A percentile compares a stretch with the other conserved stretches of the same genome.
Conservation (phyloP, 2,113 vertebrate species). For the Epinephelus lanceolatus region DNA sequence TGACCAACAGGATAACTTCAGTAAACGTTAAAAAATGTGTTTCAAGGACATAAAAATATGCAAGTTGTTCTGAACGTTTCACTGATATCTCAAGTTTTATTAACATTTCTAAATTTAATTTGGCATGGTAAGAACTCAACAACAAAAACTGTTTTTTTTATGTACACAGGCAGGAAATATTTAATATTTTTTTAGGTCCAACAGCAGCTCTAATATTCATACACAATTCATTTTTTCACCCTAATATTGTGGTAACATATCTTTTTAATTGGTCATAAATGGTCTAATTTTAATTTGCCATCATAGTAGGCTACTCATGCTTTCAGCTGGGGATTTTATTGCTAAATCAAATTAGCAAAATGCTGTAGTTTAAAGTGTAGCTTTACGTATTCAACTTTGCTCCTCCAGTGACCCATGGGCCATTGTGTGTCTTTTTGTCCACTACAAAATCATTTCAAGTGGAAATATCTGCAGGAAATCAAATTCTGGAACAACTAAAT, state of each 20-base stretch:
- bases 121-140: background rate
- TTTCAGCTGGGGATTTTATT: background rate
- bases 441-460: background rate
- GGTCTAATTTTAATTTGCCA: background rate
- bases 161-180: background rate
- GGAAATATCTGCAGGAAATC: slow-evolving; percentile 2
- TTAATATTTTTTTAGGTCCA: background rate
- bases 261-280: background rate
- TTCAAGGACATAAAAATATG: background rate
- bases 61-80: background rate
- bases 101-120: background rate
- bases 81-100: background rate
- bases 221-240: background rate
- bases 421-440: background rate
- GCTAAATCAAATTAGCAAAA: background rate
- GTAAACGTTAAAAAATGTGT: background rate
- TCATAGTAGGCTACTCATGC: background rate
- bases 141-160: background rate
- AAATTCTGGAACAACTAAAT: background rate
- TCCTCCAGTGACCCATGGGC: background rate
- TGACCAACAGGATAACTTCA: background rate
- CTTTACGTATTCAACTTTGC: slow-evolving; percentile 14
- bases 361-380: slow-evolving; percentile 7
- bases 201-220: background rate
- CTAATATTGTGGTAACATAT: background rate